Evolutionary conservation across 2,888 invertebrate species (phyloP), one percentile per base, ranked within the genome.

Genomic region (Philereme transversata): DNA sequence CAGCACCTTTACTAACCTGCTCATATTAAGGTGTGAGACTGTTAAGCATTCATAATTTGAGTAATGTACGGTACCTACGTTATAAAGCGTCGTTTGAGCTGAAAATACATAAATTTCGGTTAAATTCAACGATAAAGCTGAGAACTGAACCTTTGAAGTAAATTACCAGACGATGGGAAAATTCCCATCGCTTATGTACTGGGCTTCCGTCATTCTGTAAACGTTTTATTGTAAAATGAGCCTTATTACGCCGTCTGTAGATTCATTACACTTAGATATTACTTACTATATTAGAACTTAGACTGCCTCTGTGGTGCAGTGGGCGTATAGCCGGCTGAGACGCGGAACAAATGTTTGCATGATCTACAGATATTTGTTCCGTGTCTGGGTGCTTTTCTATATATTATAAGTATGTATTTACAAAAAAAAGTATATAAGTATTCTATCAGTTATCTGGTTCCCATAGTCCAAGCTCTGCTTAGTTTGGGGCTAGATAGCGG

Each of bases 71-170:
- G 58, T 62, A 58, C 22, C 22, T 22, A 22, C 64, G 63, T 59
- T 61, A 69, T 67, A 67, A 70, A 65, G 64, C 67, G 65, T 50
- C 49, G 36, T 70, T 67, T 60, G 57, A 68, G 63, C 65, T 68
- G 65, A 70, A 67, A 70, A 72, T 74, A 70, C 71, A 74, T 74
- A 73, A 75, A 74, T 73, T 74, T 72, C 36, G 40, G 9, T 49
- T 43, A 55, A 62, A 57, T 62, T 60, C 34, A 11, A 40, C 47
- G 43, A 61, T 62, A 46, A 57, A 51, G 45, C 11, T 38, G 49
- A 51, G 35, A 59, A 43, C 33, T 22, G 11, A 52, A 36, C 41
- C 57, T 58, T 58, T 51, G 59, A 53, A 59, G 61, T 51, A 50
- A 59, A 62, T 66, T 53, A 58, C 53, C 48, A 48, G 47, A 45